Evolutionary conservation across 1,140 invertebrate species (phyloP).

Genomic region (Zaprionus lachaisei): DNA sequence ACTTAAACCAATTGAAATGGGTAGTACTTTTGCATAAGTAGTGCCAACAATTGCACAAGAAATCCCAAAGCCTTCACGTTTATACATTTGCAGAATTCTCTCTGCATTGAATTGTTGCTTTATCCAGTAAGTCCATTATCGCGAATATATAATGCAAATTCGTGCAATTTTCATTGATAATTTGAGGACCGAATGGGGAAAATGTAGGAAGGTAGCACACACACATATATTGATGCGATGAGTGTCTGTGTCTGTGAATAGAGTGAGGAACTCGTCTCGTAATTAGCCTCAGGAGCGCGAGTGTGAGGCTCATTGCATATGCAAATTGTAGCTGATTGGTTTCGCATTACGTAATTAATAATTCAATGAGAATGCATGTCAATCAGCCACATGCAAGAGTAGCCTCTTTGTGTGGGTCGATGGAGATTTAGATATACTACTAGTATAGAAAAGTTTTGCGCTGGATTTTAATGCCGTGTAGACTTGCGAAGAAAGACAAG

Average conservation of each 20-base stretch:
- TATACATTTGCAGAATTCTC: not conserved
- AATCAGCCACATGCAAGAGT: constrained; percentile 62
- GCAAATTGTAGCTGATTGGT: constrained; percentile 78
- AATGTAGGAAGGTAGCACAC: not conserved
- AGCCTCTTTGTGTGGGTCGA: constrained; percentile 12
- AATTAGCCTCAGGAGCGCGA: constrained; percentile 58
- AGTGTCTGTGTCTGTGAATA: not conserved
- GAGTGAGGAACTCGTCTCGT: constrained; percentile 12
- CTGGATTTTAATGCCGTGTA: not conserved
- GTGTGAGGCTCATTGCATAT: constrained; percentile 72
- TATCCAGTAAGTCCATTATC: constrained; percentile 4
- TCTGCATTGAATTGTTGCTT: not conserved
- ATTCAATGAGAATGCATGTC: constrained; percentile 76
- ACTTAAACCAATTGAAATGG: not conserved
- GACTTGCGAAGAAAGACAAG: not conserved
- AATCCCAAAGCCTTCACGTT: not conserved
- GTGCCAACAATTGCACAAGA: not conserved
- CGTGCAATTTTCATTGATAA: constrained; percentile 68
- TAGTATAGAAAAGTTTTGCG: not conserved
- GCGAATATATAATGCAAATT: constrained; percentile 60
- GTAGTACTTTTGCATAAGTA: not conserved
- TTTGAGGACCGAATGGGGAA: constrained; percentile 5
- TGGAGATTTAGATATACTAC: constrained; percentile 5
- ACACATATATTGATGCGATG: too few species aligned
- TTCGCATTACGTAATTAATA: constrained; percentile 82